phyloP scores from a whole-genome alignment of 2,113 vertebrate genomes.

The Erinaceus europaeus region DNA sequence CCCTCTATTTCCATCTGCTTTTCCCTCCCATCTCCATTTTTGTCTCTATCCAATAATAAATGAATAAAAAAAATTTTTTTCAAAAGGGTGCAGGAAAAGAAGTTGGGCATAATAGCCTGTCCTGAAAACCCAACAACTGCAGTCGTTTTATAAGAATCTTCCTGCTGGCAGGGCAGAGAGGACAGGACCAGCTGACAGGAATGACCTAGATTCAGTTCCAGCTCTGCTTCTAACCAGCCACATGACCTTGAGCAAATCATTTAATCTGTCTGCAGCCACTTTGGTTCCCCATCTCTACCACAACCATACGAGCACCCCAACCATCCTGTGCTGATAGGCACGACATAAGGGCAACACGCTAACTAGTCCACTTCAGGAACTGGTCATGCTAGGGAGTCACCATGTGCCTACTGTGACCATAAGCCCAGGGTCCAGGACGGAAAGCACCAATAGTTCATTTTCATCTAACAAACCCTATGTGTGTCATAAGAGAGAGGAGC shows the following conservation, averaged over 20 bases:
- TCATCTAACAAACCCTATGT: conserved; percentile 12
- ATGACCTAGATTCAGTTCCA: conserved; percentile 28
- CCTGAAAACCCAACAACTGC: background rate
- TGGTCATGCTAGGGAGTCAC: background rate
- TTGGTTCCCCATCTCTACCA: background rate
- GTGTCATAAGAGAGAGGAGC: background rate
- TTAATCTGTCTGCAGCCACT: conserved; percentile 16
- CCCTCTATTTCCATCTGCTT: no score
- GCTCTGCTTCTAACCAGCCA: background rate
- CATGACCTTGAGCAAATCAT: conserved; percentile 20
- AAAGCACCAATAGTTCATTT: background rate
- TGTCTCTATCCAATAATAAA: conserved; percentile 17
- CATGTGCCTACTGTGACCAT: background rate
- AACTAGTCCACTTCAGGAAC: background rate
- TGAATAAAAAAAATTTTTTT: no score
- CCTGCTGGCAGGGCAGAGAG: conserved; percentile 22
- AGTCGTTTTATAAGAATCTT: background rate
- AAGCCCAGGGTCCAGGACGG: background rate
- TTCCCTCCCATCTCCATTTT: no score
- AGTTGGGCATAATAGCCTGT: background rate
- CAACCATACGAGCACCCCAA: background rate
- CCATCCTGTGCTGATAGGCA: background rate
- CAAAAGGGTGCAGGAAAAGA: background rate
- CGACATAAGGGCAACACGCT: background rate
- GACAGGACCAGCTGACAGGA: background rate